Evolutionary conservation across 2,113 vertebrate genomes (phyloP).

Genomic region (Leptodactylus fuscus): DNA sequence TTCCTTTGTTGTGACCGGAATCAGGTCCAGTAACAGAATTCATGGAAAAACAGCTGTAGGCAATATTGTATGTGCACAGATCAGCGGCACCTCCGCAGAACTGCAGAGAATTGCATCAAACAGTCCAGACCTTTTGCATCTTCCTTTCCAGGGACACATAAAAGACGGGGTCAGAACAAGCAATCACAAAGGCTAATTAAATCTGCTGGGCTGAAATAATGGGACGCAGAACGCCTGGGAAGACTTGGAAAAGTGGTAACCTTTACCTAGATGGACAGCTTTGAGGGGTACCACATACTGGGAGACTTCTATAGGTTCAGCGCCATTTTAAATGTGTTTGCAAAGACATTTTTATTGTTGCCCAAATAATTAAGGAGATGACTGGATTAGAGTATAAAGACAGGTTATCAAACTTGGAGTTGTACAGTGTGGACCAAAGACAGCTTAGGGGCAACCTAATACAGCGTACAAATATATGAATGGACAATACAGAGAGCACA

Average conservation of each 20-base stretch:
- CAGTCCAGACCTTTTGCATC: constrained; percentile 10
- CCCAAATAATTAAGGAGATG: too few relatives aligned
- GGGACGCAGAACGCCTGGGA: background rate
- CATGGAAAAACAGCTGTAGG: background rate
- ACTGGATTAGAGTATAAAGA: too few relatives aligned
- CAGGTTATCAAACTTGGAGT: too few relatives aligned
- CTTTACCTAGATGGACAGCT: constrained; percentile 1
- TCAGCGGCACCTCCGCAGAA: constrained; percentile 3
- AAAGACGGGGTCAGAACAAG: constrained; percentile 23
- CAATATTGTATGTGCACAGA: background rate
- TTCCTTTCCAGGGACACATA: constrained; percentile 40
- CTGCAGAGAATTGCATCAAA: constrained; percentile 35
- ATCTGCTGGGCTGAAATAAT: constrained; percentile 27
- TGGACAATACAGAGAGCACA: too few relatives aligned
- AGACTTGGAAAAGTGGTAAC: constrained; percentile 7
- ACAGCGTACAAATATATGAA: too few relatives aligned
- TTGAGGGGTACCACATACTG: background rate
- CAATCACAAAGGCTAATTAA: constrained; percentile 46
- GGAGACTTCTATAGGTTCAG: background rate
- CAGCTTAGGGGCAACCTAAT: too few relatives aligned
- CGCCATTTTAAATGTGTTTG: too few relatives aligned
- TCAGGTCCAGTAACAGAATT: background rate
- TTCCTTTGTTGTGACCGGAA: background rate
- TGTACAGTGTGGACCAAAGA: too few relatives aligned
- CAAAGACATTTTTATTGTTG: too few relatives aligned